Evolutionary conservation across 2,113 vertebrate genomes (phyloP).

Genomic region (Aramus guarauna): DNA sequence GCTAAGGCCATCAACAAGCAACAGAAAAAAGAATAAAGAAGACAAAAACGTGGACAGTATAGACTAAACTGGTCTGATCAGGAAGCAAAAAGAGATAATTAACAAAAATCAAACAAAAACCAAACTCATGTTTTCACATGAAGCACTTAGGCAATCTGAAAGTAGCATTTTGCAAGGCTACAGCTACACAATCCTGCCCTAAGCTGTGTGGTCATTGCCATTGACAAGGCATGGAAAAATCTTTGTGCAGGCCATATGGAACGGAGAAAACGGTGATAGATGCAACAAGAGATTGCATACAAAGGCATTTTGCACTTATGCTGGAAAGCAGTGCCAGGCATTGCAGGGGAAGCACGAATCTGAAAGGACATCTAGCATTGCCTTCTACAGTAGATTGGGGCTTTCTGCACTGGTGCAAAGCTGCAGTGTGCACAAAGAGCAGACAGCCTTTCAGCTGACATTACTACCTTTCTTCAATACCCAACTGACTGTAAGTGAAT

Average conservation of each 20-base stretch:
- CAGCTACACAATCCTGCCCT: not conserved
- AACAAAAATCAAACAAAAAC: not conserved
- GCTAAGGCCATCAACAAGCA: not conserved
- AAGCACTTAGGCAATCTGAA: not conserved
- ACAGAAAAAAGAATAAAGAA: not conserved
- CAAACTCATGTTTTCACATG: not conserved
- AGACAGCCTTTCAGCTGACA: not conserved
- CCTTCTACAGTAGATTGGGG: not conserved
- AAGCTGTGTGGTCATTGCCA: not conserved
- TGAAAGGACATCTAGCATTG: not conserved
- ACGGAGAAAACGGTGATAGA: not conserved
- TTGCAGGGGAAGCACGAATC: not conserved
- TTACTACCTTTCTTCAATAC: constrained; percentile 16
- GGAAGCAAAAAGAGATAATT: not conserved
- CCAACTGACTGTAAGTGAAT: constrained; percentile 25
- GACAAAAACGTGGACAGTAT: not conserved
- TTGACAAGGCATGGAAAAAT: not conserved
- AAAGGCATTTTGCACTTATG: not conserved
- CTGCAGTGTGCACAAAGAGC: not conserved
- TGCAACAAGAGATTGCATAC: not conserved
- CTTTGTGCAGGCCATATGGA: not conserved
- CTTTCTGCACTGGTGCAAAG: not conserved
- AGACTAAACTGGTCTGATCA: not conserved
- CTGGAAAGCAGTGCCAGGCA: not conserved
- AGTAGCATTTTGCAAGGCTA: not conserved